Evolutionary conservation across 1,140 invertebrate species (phyloP), one percentile per base, ranked within the genome.

Genomic region (Zaprionus gabonicus): DNA sequence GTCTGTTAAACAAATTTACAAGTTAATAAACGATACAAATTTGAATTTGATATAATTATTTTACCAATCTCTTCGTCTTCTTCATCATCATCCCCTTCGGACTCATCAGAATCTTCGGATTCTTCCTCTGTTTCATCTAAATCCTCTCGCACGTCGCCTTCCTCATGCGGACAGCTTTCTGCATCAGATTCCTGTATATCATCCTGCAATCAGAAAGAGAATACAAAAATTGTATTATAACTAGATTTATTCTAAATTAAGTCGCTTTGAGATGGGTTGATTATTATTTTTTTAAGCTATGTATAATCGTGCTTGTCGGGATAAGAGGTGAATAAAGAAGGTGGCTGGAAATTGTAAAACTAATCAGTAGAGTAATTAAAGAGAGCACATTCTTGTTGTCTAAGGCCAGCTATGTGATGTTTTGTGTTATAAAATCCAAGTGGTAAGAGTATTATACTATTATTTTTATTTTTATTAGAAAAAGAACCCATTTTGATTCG

Each of bases 101-200:
- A 88, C 62, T 92, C 91, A 56, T 92, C 91, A 2, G 88, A 92
- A n/a, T 92, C 91, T 49, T 92, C 87, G 2, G 85, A 91, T 59
- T 92, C 91, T 20, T 88, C 91, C 55, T 92, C 91, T 13, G 86
- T 86, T 59, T 91, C 86, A 34, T 87, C 86, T 36, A 86, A 82
- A 56, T 91, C 82, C 49, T 86, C 86, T 9, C 80, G 77, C 17
- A 70, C 80, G n/a, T 83, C 86, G 10, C 74, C 87, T 34, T 91
- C 86, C 34, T 91, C 86, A 36, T 92, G 84, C 4, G 84, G 87
- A 71, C 91, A 92, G 41, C 88, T 91, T 73, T 92, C 91, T 15
- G 85, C 84, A 84, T 92, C 91, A 46, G 91, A 92, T 63, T 92
- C 91, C 1, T 85, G 87, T 64, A 92, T 92, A 55, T 92, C 91